Percentiles rank a stretch among this genome's conserved stretches.
phyloP scores from a whole-genome alignment of 1,140 invertebrate genomes.

The Sycobia sp. region DNA sequence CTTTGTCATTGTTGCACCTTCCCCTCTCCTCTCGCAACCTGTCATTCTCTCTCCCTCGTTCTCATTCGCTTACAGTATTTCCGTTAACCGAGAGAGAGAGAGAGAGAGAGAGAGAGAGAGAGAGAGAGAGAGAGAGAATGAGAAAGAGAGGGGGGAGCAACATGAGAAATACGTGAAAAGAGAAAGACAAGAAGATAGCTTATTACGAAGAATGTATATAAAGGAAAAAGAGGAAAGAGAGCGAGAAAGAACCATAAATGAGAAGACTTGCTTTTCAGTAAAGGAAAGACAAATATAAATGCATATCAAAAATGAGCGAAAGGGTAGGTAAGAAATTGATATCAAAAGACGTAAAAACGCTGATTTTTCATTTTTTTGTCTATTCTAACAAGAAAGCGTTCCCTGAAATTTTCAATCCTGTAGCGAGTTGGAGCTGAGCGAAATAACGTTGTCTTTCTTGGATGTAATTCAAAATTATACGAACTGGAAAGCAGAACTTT shows the following conservation, averaged over 20 bases:
- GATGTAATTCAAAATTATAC: too few species aligned
- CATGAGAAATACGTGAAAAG: background rate
- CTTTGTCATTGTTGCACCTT: slow-evolving; percentile 29
- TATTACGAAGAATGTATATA: background rate
- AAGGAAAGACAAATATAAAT: slow-evolving; percentile 1
- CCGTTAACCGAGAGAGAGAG: too few species aligned
- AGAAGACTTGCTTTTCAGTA: background rate
- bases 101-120: background rate
- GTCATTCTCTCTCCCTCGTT: slow-evolving; percentile 10
- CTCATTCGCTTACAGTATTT: background rate
- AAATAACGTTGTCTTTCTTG: too few species aligned
- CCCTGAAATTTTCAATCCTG: too few species aligned
- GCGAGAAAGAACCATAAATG: background rate
- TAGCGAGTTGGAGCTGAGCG: too few species aligned
- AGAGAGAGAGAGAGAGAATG: background rate
- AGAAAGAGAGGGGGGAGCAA: background rate
- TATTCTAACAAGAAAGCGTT: background rate
- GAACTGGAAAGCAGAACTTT: too few species aligned
- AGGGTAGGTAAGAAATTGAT: too few species aligned
- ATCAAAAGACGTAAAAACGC: background rate
- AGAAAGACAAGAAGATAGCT: slow-evolving; percentile 2
- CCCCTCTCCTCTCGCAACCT: background rate
- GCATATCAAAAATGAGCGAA: slow-evolving; percentile 3
- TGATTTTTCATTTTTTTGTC: background rate
- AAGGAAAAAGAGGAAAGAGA: background rate